Conservation (phyloP, 2,888 invertebrate species). For the Drosophila maculinotata region DNA sequence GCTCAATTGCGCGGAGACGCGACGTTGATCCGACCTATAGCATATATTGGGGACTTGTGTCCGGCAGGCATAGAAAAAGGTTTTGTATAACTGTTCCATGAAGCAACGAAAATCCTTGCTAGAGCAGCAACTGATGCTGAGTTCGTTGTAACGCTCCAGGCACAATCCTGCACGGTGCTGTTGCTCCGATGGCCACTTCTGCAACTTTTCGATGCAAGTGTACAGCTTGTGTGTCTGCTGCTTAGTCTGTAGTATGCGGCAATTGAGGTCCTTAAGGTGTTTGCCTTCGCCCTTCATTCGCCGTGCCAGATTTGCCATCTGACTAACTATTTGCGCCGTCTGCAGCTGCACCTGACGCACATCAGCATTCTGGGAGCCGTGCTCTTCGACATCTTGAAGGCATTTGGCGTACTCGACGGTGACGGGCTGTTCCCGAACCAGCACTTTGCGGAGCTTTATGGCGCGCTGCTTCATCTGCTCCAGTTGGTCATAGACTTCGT, state of each 20-base stretch:
- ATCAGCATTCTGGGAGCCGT: constrained; percentile 5
- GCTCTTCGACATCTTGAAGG: neutral
- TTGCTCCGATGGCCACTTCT: constrained; percentile 13
- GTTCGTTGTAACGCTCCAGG: constrained; percentile 28
- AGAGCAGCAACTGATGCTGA: constrained; percentile 3
- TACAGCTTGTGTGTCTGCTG: neutral
- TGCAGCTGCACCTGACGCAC: constrained; percentile 17
- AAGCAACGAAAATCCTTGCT: neutral
- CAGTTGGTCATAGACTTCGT: constrained; percentile 20
- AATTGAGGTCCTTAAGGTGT: constrained; percentile 4
- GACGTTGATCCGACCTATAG: neutral
- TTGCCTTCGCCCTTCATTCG: neutral
- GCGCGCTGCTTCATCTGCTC: constrained; percentile 38
- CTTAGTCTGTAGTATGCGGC: constrained; percentile 1
- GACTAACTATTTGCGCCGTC: neutral
- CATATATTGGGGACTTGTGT: neutral
- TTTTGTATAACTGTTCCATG: neutral
- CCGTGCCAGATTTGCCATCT: neutral
- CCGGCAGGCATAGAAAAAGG: no score
- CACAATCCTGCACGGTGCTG: constrained; percentile 19
- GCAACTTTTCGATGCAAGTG: neutral
- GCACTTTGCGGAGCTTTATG: constrained; percentile 10
- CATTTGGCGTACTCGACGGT: neutral
- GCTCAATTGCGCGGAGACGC: neutral
- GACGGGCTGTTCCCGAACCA: constrained; percentile 5